These are phyloP conservation scores for Porites evermanni DNA, from an alignment of 92 coral and sea anemone genomes.

Conservation along the genomic window DNA sequence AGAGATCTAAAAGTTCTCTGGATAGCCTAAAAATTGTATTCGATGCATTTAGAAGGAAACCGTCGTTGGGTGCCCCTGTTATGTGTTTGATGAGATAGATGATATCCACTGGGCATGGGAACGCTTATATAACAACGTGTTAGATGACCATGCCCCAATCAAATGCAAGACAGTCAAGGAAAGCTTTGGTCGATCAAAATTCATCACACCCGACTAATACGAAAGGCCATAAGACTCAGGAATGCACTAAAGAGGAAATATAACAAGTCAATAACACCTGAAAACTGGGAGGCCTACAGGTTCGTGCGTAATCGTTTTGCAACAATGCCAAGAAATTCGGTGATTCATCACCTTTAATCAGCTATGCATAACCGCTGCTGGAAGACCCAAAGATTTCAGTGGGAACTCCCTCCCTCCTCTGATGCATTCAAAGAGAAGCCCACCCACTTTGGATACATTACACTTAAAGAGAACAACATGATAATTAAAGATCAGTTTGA, in stretches of 20 bases:
- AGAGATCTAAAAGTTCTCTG: too few species aligned
- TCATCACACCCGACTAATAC: slow-evolving; percentile 34
- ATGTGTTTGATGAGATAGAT: slow-evolving; percentile 53
- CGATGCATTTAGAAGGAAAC: too few species aligned
- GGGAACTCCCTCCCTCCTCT: slow-evolving; percentile 50
- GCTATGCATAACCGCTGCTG: slow-evolving; percentile 46
- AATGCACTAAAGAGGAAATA: too few species aligned
- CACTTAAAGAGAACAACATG: slow-evolving; percentile 39
- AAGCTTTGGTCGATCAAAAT: slow-evolving; percentile 36
- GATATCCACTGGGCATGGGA: slow-evolving; percentile 61
- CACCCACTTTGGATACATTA: slow-evolving; percentile 19
- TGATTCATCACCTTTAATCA: slow-evolving; percentile 44
- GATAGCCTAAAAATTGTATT: too few species aligned
- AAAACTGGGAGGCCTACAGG: too few species aligned
- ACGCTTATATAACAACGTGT: not conserved
- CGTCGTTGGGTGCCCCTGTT: not conserved
- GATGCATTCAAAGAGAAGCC: slow-evolving; percentile 50
- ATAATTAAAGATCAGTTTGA: slow-evolving; percentile 37
- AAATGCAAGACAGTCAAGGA: slow-evolving; percentile 50
- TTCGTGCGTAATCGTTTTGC: slow-evolving; percentile 57
- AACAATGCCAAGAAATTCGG: slow-evolving; percentile 52
- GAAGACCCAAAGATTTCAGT: slow-evolving; percentile 28
- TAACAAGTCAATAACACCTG: too few species aligned
- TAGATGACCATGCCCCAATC: not conserved
- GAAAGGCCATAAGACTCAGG: too few species aligned